Percentiles rank a stretch among this genome's conserved stretches.
These are phyloP conservation scores for Tyrannus savana DNA, from an alignment of 2,113 vertebrate species.

Conservation along the genomic window DNA sequence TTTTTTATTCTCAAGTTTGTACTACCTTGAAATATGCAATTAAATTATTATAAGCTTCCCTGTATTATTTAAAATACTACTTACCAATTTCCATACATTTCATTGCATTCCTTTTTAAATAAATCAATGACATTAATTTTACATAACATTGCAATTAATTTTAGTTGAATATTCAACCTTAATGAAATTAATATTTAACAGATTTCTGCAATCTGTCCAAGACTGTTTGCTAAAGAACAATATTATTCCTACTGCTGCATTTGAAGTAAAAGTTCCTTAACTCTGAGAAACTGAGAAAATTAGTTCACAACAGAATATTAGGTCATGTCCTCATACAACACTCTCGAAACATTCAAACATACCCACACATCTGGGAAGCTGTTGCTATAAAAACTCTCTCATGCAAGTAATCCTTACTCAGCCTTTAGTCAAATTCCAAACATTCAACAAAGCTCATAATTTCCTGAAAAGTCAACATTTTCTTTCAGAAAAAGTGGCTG, in stretches of 20 bases:
- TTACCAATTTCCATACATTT: not conserved
- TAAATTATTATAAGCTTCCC: not conserved
- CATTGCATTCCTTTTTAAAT: not conserved
- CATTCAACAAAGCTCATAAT: not conserved
- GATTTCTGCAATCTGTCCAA: constrained; percentile 9
- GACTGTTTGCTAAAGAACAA: not conserved
- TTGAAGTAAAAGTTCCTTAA: not conserved
- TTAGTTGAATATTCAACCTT: not conserved
- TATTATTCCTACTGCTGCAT: not conserved
- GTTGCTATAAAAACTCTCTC: not conserved
- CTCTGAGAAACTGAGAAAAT: not conserved
- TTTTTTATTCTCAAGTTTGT: not conserved
- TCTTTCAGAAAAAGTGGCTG: not conserved
- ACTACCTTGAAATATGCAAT: not conserved
- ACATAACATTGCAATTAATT: not conserved
- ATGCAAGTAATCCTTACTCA: not conserved
- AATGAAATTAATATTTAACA: constrained; percentile 24
- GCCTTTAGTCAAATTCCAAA: constrained; percentile 15
- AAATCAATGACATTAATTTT: not conserved
- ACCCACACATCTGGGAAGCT: constrained; percentile 1
- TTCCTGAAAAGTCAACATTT: constrained; percentile 28
- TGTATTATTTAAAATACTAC: not conserved
- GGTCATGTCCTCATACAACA: not conserved
- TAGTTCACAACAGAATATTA: not conserved
- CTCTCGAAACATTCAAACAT: not conserved